Evolutionary conservation across 1,140 invertebrate genomes (phyloP).

Genomic region (Rhopalosiphum maidis): DNA sequence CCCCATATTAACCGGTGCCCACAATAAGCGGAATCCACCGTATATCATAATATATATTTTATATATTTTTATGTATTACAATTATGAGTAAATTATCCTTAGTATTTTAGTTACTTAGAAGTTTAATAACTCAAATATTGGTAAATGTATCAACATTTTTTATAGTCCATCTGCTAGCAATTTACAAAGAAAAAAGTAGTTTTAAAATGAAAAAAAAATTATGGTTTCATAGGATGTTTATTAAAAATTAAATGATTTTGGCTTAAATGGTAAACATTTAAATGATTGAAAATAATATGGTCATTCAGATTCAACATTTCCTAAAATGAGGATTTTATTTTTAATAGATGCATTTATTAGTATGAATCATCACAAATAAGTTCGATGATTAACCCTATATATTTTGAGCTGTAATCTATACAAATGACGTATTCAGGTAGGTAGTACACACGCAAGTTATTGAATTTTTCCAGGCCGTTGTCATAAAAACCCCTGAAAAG

Average conservation of each 20-base stretch:
- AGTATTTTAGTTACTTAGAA: no score
- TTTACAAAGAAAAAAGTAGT: no score
- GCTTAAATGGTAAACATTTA: no score
- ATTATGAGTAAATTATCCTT: no score
- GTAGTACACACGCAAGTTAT: not conserved
- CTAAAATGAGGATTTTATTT: not conserved
- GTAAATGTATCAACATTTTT: no score
- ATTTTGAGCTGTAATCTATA: not conserved
- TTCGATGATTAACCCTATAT: not conserved
- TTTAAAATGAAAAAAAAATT: no score
- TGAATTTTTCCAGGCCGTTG: not conserved
- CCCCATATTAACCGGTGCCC: no score
- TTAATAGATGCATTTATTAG: not conserved
- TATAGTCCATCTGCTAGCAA: no score
- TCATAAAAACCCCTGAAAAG: not conserved
- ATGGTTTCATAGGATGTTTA: no score
- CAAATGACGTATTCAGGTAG: not conserved
- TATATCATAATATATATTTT: not conserved
- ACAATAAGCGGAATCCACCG: no score
- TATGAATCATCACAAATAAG: not conserved
- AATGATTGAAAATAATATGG: not conserved
- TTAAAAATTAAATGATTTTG: not conserved
- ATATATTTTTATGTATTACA: not conserved
- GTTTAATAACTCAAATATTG: no score
- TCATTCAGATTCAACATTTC: not conserved